These are phyloP conservation scores for Lanius ludovicianus DNA, from an alignment of 2,113 vertebrate genomes.

Conservation along the genomic window DNA sequence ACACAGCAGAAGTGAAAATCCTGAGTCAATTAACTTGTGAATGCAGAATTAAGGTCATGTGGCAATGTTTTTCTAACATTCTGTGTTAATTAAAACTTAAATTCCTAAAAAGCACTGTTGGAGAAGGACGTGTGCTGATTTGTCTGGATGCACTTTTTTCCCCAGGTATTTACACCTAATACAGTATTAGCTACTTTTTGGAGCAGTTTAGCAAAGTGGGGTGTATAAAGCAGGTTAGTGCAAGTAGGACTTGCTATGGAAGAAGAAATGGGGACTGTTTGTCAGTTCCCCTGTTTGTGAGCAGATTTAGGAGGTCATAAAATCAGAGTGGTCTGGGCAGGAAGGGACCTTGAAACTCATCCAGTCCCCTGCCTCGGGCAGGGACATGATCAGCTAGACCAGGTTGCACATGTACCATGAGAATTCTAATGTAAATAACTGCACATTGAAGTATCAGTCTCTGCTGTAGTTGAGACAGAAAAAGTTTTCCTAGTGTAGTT, in stretches of 20 bases:
- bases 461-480: neutral
- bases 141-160: neutral
- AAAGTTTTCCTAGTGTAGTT: neutral
- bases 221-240: neutral
- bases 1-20: neutral
- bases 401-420: neutral
- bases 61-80: neutral
- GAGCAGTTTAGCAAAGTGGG: neutral
- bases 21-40: neutral
- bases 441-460: neutral
- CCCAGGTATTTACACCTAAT: neutral
- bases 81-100: neutral
- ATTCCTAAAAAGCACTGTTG: neutral
- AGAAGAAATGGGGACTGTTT: neutral
- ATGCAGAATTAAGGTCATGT: neutral
- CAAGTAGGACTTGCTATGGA: neutral
- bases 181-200: neutral
- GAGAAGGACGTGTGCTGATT: neutral
- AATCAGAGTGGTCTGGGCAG: neutral
- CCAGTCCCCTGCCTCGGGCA: neutral
- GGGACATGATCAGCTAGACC: neutral
- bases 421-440: neutral
- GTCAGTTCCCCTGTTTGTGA: neutral
- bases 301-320: neutral
- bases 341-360: neutral